Evolutionary conservation across 2,888 invertebrate genomes (phyloP).

Genomic region (Cylindroiulus punctatus): DNA sequence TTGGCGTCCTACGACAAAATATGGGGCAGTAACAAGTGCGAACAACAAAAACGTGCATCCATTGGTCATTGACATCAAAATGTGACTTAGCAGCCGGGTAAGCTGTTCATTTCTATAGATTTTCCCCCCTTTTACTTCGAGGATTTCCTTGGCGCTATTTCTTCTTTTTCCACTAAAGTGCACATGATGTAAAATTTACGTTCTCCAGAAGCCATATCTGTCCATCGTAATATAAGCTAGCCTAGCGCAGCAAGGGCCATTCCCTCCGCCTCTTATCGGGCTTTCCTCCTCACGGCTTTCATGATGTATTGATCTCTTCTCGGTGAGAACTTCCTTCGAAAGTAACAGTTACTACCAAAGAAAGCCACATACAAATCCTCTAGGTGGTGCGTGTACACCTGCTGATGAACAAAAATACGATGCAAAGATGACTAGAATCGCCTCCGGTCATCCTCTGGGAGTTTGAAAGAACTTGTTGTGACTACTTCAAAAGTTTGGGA

Average conservation of each 20-base stretch:
- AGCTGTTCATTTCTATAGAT: constrained; percentile 18
- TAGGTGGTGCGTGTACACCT: not conserved
- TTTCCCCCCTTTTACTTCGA: not conserved
- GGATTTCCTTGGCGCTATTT: constrained; percentile 10
- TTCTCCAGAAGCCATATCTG: constrained; percentile 18
- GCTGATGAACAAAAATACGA: constrained; percentile 18
- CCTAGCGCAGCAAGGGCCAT: not conserved
- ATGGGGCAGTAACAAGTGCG: not conserved
- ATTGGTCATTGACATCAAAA: constrained; percentile 7
- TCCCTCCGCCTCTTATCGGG: constrained; percentile 18
- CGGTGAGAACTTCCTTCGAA: constrained; percentile 18
- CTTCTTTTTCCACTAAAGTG: constrained; percentile 18
- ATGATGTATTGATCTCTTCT: constrained; percentile 18
- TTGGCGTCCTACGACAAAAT: not conserved
- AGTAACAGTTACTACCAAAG: not conserved
- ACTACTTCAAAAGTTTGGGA: not conserved
- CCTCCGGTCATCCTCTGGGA: not conserved
- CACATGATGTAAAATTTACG: constrained; percentile 18
- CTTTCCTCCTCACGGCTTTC: constrained; percentile 9
- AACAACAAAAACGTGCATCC: constrained; percentile 9
- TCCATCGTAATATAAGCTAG: not conserved
- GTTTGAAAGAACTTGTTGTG: not conserved
- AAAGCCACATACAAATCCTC: not conserved
- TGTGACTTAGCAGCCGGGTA: constrained; percentile 10
- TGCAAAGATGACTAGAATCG: not conserved